Evolutionary conservation across 2,113 vertebrate species (phyloP).

Genomic region (Asarcornis scutulata): DNA sequence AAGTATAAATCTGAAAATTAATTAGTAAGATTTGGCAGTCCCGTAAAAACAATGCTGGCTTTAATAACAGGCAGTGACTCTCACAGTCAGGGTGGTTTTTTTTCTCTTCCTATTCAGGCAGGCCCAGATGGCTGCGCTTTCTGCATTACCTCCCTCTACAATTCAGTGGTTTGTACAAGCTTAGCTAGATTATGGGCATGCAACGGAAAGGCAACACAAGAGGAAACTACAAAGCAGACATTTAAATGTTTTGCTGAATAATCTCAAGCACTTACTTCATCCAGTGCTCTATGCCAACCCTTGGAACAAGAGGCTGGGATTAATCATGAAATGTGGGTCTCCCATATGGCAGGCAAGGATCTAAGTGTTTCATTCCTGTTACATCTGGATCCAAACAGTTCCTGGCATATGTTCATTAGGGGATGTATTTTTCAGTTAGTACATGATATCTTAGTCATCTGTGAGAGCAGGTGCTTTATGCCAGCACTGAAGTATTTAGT

Average conservation of each 20-base stretch:
- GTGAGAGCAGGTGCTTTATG: slow-evolving; percentile 21
- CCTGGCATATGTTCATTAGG: slow-evolving; percentile 42
- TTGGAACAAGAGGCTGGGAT: slow-evolving; percentile 9
- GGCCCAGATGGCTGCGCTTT: not conserved
- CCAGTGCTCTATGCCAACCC: not conserved
- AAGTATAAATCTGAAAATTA: slow-evolving; percentile 50
- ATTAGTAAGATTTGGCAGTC: slow-evolving; percentile 43
- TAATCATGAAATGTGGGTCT: not conserved
- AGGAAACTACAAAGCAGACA: not conserved
- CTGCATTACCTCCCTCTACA: slow-evolving; percentile 32
- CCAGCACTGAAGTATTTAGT: not conserved
- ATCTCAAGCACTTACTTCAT: slow-evolving; percentile 30
- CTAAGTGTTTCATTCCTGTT: slow-evolving; percentile 39
- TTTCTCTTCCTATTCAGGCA: slow-evolving; percentile 21
- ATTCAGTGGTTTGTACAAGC: not conserved
- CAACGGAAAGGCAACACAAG: not conserved
- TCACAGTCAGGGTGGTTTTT: not conserved
- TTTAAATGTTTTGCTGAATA: slow-evolving; percentile 51
- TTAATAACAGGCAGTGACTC: not conserved
- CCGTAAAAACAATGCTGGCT: not conserved
- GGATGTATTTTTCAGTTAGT: slow-evolving; percentile 34
- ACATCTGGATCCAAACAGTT: slow-evolving; percentile 8
- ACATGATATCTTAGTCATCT: slow-evolving; percentile 12
- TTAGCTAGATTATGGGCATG: not conserved
- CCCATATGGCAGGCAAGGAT: slow-evolving; percentile 44